Conservation (phyloP, 92 coral and sea anemone species). For the Zoanthus gigantus region DNA sequence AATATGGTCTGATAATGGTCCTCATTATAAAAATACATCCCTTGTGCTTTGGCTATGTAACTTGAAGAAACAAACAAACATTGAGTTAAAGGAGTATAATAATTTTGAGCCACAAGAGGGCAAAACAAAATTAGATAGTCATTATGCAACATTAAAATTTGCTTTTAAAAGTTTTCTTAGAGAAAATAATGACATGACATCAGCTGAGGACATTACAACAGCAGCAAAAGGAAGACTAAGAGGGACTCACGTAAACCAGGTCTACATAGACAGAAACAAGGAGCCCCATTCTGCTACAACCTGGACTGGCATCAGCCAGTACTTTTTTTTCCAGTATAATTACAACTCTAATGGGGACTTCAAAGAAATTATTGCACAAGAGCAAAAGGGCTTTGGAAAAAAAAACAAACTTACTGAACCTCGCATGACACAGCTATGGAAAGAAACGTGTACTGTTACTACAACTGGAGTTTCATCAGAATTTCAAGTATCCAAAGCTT, state of each 20-base stretch:
- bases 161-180: slow-evolving; percentile 45
- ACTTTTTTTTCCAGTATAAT: slow-evolving; percentile 13
- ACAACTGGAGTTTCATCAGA: slow-evolving; percentile 24
- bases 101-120: slow-evolving; percentile 74
- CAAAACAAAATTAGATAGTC: slow-evolving; percentile 67
- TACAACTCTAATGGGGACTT: slow-evolving; percentile 14
- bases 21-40: slow-evolving; percentile 69
- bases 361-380: slow-evolving; percentile 6
- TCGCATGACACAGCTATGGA: not conserved
- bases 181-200: slow-evolving; percentile 61
- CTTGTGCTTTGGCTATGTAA: slow-evolving; percentile 50
- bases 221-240: slow-evolving; percentile 57
- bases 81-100: slow-evolving; percentile 42
- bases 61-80: slow-evolving; percentile 15
- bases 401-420: not conserved
- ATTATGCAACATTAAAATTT: slow-evolving; percentile 67
- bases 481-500: slow-evolving; percentile 9
- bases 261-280: slow-evolving; percentile 53
- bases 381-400: slow-evolving; percentile 17
- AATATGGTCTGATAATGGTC: slow-evolving; percentile 76
- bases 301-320: slow-evolving; percentile 57
- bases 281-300: slow-evolving; percentile 53
- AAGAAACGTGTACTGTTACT: not conserved
- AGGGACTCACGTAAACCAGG: slow-evolving; percentile 67
- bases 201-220: slow-evolving; percentile 31